Evolutionary conservation across 1,140 invertebrate genomes (phyloP), one percentile per base, ranked within the genome.

Genomic region (Diabrotica virgifera): DNA sequence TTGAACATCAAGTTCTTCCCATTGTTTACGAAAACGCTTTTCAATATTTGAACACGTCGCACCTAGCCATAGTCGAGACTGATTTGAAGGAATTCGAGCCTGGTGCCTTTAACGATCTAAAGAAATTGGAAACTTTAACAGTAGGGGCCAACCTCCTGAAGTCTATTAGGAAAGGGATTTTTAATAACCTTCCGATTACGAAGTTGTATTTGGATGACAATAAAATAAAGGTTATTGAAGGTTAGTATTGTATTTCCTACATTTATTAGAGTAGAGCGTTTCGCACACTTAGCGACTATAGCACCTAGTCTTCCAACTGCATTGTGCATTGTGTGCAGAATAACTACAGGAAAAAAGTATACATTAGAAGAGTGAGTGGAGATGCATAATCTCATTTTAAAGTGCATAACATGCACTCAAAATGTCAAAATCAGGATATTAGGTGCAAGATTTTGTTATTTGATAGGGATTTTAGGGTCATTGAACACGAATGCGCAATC

Each of bases 171-270:
- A 46, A 46, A 46, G 40, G 40, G n/a, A 46, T 46, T 3, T 46
- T 46, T n/a, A 46, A 8, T 10, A 46, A 46, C 5, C 6, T 46
- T 2, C n/a, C 40, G 5, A 46, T 46, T 46, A 46, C 40, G 8
- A 46, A 46, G n/a, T 46, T 46, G 40, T 46, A 46, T 46, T n/a
- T 46, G 8, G 40, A 46, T 46, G 40, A 46, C n/a, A 46, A 46
- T 46, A 46, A 46, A 46, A 46, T 46, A 46, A 46, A 46, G n/a
- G 8, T n/a, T 10, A n/a, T 46, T n/a, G 40, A 46, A 46, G 40
- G 40, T 46, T 10, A n/a, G 40, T 46, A 46, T 46, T 6, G 40
- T 10, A 46, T 10, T 5, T 46, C n/a, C 24, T 46, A 10, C 6
- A 46, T 46, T 46, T 24, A 24, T 24, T 24, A n/a, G n/a, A n/a